phyloP scores from a whole-genome alignment of 2,888 invertebrate species.

The Conistra vaccinii region DNA sequence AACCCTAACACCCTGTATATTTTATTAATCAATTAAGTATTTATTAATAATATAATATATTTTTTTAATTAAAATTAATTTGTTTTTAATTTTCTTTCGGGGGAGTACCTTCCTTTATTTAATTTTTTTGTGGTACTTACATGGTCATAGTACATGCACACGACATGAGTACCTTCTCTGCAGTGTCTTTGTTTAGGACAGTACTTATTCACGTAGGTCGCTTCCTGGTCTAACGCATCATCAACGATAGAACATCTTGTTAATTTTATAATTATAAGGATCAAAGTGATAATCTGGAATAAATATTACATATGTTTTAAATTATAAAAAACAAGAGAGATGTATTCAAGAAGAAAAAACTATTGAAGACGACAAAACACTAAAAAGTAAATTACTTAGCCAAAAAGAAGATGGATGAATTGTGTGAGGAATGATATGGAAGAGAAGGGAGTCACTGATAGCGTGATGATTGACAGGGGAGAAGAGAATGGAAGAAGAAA shows the following conservation, averaged over 20 bases:
- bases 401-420: neutral
- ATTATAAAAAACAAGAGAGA: neutral
- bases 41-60: no score
- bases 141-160: slow-evolving; percentile 47
- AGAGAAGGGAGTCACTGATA: neutral
- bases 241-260: slow-evolving; percentile 16
- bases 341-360: neutral
- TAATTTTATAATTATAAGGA: slow-evolving; percentile 15
- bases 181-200: slow-evolving; percentile 41
- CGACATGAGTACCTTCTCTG: slow-evolving; percentile 44
- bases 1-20: no score
- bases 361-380: neutral
- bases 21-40: no score
- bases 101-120: no score
- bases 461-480: neutral
- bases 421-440: neutral
- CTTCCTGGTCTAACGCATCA: slow-evolving; percentile 14
- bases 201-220: slow-evolving; percentile 21
- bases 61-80: no score
- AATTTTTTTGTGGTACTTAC: slow-evolving; percentile 28
- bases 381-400: neutral
- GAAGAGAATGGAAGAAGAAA: no score
- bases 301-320: no score
- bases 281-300: slow-evolving; percentile 33
- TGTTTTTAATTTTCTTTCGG: no score